A percentile compares a stretch with the other conserved stretches of the same genome.
Evolutionary conservation across 2,113 vertebrate species (phyloP).

Genomic region (Erpornis zantholeuca): DNA sequence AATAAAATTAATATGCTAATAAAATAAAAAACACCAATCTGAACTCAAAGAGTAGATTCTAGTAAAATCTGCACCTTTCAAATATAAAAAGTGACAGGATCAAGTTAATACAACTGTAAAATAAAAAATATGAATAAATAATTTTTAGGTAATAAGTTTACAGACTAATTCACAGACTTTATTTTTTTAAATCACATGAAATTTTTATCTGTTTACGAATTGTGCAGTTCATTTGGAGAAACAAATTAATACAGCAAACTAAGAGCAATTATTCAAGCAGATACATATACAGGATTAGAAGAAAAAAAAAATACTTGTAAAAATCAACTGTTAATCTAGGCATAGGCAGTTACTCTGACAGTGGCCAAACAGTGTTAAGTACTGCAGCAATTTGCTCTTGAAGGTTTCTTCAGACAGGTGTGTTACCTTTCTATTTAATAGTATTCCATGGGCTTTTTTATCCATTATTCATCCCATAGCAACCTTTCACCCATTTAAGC

Average conservation of each 20-base stretch:
- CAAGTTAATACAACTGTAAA: neutral
- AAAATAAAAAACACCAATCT: neutral
- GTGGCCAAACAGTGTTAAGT: neutral
- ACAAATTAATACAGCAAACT: neutral
- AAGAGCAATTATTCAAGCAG: neutral
- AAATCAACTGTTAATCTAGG: neutral
- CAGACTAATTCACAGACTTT: neutral
- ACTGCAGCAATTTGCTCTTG: neutral
- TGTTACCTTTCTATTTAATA: neutral
- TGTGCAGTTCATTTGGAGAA: neutral
- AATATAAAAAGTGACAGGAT: neutral
- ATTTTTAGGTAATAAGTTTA: neutral
- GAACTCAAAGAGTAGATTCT: neutral
- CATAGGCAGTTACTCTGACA: neutral
- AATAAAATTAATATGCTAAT: neutral
- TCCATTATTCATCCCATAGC: accelerated
- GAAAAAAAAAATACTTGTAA: neutral
- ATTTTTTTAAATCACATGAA: neutral
- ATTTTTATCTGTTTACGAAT: neutral
- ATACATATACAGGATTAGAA: neutral
- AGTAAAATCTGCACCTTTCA: neutral
- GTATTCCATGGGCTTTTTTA: neutral
- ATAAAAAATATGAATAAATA: neutral
- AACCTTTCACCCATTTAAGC: neutral
- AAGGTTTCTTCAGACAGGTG: neutral